phyloP scores from a whole-genome alignment of 2,888 invertebrate genomes.

The Pammene fasciana region DNA sequence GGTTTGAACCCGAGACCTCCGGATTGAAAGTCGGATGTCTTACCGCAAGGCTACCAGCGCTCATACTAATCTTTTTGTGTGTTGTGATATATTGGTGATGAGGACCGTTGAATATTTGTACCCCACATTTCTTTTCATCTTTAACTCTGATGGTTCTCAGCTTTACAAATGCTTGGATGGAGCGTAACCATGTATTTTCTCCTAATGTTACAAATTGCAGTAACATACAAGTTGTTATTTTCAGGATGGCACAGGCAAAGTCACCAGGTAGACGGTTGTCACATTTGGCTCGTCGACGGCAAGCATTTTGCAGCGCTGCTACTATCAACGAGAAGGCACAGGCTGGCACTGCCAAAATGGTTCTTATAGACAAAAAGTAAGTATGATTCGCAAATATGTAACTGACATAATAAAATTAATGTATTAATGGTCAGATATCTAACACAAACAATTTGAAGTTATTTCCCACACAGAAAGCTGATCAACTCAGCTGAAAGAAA shows the following conservation, averaged over 20 bases:
- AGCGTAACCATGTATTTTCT: too few species aligned
- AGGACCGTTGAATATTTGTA: too few species aligned
- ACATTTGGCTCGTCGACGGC: constrained; percentile 89
- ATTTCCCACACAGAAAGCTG: constrained; percentile 80
- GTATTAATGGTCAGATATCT: constrained; percentile 52
- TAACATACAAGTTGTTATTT: constrained; percentile 20
- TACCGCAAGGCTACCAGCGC: too few species aligned
- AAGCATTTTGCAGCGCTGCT: constrained; percentile 88
- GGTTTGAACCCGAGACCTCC: too few species aligned
- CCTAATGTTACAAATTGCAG: not conserved
- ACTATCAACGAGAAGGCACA: constrained; percentile 76
- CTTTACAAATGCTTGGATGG: too few species aligned
- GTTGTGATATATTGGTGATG: too few species aligned
- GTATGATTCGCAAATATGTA: constrained; percentile 45
- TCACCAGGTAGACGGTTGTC: constrained; percentile 91
- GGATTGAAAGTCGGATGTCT: too few species aligned
- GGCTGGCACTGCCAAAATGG: constrained; percentile 80
- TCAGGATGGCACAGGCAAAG: constrained; percentile 77
- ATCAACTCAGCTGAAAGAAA: constrained; percentile 70
- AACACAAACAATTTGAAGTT: constrained; percentile 59
- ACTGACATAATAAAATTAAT: constrained; percentile 32
- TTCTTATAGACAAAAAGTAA: constrained; percentile 86
- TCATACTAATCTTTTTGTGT: too few species aligned
- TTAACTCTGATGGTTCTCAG: too few species aligned
- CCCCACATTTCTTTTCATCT: too few species aligned